phyloP scores from a whole-genome alignment of 2,797 vertebrate species.

The Smutsia temminckii region DNA sequence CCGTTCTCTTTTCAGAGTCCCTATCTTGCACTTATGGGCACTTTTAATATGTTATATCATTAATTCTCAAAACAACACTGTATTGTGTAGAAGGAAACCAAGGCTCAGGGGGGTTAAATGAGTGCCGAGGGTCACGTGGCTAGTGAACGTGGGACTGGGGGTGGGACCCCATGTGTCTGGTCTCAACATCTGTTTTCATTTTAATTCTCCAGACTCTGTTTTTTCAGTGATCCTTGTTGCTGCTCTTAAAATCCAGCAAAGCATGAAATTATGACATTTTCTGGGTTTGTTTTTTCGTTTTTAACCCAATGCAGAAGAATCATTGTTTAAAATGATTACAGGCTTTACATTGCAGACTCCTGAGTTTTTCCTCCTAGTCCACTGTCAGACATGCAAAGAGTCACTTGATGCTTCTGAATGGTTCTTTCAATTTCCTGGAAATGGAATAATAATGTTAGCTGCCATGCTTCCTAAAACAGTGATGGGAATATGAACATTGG shows the following conservation, averaged over 20 bases:
- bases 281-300: neutral
- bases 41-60: neutral
- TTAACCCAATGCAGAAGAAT: neutral
- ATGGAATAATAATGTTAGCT: neutral
- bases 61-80: neutral
- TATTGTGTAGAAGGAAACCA: neutral
- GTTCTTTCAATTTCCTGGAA: slow-evolving; percentile 32
- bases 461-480: neutral
- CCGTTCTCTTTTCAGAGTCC: neutral
- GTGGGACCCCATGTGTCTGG: neutral
- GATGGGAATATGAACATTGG: neutral
- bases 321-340: neutral
- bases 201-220: neutral
- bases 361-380: neutral
- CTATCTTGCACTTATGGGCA: neutral
- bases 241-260: slow-evolving; percentile 18
- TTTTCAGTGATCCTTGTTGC: neutral
- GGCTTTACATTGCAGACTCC: neutral
- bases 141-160: neutral
- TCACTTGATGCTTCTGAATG: neutral
- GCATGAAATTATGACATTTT: neutral
- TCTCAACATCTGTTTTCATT: neutral
- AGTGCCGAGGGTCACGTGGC: neutral
- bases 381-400: neutral
- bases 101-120: neutral